Conservation (phyloP, 2,113 vertebrate genomes). For the Columba janthina region DNA sequence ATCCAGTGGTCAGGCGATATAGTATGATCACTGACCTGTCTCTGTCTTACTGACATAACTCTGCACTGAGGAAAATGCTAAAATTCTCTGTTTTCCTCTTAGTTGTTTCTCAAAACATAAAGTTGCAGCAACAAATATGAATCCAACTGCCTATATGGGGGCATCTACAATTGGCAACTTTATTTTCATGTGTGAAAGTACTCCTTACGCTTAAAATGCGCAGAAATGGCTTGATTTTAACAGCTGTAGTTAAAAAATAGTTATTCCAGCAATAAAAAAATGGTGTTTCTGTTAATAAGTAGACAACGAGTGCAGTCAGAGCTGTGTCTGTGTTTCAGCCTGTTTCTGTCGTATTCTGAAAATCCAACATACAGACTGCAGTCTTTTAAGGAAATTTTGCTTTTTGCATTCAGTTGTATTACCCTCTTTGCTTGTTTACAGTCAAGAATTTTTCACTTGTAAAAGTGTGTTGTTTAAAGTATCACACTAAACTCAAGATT, state of each 20-base stretch:
- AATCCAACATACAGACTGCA: background rate
- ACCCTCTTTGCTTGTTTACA: background rate
- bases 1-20: background rate
- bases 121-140: background rate
- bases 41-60: background rate
- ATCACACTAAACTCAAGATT: background rate
- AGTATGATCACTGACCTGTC: fast-evolving
- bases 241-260: background rate
- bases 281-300: background rate
- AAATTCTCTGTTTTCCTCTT: background rate
- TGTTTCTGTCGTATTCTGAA: background rate
- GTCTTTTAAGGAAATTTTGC: background rate
- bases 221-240: background rate
- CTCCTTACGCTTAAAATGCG: background rate
- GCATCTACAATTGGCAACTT: background rate
- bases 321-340: background rate
- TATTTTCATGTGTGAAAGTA: background rate
- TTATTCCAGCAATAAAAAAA: background rate
- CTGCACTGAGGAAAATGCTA: background rate
- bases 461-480: background rate
- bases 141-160: background rate
- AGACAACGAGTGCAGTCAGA: background rate
- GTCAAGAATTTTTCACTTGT: background rate
- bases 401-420: background rate
- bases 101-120: background rate